phyloP scores from a whole-genome alignment of 2,797 vertebrate species.

The Gadopsis marmoratus region DNA sequence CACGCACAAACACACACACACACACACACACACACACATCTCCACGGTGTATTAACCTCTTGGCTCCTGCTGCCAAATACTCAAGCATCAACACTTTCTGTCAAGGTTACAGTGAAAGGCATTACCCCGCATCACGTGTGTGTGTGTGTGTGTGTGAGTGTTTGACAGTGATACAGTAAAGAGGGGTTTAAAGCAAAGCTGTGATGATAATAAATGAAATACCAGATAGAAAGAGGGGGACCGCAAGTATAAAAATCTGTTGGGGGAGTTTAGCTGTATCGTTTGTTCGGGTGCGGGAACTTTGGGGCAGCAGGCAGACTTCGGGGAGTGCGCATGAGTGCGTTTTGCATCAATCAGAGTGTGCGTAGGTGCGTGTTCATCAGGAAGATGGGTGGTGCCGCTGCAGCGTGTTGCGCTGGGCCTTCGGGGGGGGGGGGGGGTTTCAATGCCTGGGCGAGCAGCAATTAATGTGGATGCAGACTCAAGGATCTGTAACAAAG shows the following conservation, averaged over 20 bases:
- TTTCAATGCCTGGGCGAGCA: constrained; percentile 26
- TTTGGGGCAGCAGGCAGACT: neutral
- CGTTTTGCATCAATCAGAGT: neutral
- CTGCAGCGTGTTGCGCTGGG: constrained; percentile 12
- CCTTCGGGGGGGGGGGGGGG: neutral
- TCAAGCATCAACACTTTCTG: constrained; percentile 73
- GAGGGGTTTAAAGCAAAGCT: constrained; percentile 33
- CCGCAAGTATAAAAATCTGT: neutral
- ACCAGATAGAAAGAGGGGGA: constrained; percentile 4
- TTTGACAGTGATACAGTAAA: constrained; percentile 27
- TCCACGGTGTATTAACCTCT: constrained; percentile 73
- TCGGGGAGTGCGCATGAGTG: neutral
- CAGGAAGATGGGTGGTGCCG: constrained; percentile 14
- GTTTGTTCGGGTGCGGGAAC: constrained; percentile 24
- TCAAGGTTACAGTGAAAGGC: constrained; percentile 73
- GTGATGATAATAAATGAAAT: constrained; percentile 20
- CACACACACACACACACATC: too few relatives aligned
- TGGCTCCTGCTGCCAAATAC: constrained; percentile 64
- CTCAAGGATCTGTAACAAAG: constrained; percentile 43
- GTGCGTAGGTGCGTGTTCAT: constrained; percentile 16
- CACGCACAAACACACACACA: constrained; percentile 15
- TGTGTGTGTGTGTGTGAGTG: neutral
- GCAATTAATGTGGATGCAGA: constrained; percentile 57
- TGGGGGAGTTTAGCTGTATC: neutral
- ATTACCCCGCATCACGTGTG: neutral